phyloP scores from a whole-genome alignment of 1,140 invertebrate genomes.

The Pseudachorutes palmiensis region DNA sequence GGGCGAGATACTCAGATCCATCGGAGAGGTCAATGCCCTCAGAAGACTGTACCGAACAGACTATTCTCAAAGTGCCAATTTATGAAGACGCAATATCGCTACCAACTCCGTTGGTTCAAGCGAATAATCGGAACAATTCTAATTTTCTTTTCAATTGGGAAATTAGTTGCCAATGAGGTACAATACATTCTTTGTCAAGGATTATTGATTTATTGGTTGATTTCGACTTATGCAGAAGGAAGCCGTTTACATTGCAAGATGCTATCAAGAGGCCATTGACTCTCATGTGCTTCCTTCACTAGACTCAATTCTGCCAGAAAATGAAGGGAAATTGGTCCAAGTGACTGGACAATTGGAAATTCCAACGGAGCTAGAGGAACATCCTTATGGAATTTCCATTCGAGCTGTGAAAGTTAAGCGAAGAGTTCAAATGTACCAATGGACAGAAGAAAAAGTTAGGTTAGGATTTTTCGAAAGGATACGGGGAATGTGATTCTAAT shows the following conservation, averaged over 20 bases:
- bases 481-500: background rate
- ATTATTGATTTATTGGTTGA: background rate
- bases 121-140: constrained; percentile 33
- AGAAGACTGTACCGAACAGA: background rate
- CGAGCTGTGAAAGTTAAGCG: constrained; percentile 63
- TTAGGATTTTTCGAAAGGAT: constrained; percentile 38
- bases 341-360: constrained; percentile 61
- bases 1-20: too few species aligned
- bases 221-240: constrained; percentile 48
- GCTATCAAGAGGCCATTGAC: constrained; percentile 60
- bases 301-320: constrained; percentile 51
- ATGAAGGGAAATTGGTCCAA: constrained; percentile 67
- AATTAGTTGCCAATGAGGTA: constrained; percentile 69
- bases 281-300: constrained; percentile 50
- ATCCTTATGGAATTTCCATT: constrained; percentile 67
- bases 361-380: constrained; percentile 69
- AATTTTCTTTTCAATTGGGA: constrained; percentile 41
- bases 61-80: constrained; percentile 24
- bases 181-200: too few species aligned
- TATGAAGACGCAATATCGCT: constrained; percentile 26
- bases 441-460: constrained; percentile 66
- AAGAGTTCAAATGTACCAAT: constrained; percentile 83
- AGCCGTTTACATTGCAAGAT: constrained; percentile 60
- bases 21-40: too few species aligned
- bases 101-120: constrained; percentile 33